Base-by-base conservation (phyloP, 53 echinoderm and acorn worm genomes). In the Holothuria scabra region DNA sequence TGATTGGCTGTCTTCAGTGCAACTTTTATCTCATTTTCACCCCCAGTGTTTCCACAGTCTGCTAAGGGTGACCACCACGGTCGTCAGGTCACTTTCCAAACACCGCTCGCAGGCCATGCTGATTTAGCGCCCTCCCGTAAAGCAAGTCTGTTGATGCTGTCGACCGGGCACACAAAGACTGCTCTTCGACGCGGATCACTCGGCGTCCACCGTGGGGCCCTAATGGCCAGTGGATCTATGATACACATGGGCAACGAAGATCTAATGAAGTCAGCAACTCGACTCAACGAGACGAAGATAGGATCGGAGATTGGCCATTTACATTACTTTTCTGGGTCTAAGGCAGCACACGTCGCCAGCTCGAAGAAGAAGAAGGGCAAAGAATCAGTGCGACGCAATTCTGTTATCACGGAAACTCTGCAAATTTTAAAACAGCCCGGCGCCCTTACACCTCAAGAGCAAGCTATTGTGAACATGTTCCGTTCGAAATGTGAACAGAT, bases 331-430 rank as follows among this genome's bases (percentile, higher is more conserved):
- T 60, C 82, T 1, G 90, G 89, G 11, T 75, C 97, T 16, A 93
- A 93, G 74, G 88, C 90, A 5, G 97, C 97, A 13, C 44, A 52
- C 8, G 86, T 69, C 8, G 92, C 92, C 25, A 92, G 92, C 3
- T 66, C 86, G 8, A 90, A 85, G 74, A 88, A 82, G 24, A 85
- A 92, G 49, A 87, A 86, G 56, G 86, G 86, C 3, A 92, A 88
- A 66, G 94, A 94, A 85, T 84, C 88, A 3, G 88, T 88, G 30
- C 90, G 97, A 14, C 90, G 94, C 21, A 97, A 97, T 66, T 92
- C 97, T 29, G 83, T 94, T n/a, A 79, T 94, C 72, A 92, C 92
- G 3, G 94, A 97, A 10, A 80, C 88, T 35, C 79, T 97, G 74
- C 84, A 92, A n/a, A 70, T 90, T 2, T 74, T 87, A 26, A 69